Evolutionary conservation across 2,113 vertebrate genomes (phyloP).

Genomic region (Urocitellus parryii): DNA sequence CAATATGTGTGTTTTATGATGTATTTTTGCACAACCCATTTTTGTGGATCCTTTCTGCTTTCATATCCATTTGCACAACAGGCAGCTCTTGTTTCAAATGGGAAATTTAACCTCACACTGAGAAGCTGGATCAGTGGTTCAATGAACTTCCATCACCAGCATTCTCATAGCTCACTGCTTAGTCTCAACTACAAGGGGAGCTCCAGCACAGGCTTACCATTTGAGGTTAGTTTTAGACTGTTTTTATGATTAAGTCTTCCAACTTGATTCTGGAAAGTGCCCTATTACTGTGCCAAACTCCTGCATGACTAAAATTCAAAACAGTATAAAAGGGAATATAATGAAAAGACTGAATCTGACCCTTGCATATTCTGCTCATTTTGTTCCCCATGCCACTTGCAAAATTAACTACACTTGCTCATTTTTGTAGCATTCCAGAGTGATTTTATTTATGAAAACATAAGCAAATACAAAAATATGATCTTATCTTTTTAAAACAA

Average conservation of each 20-base stretch:
- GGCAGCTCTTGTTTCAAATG: background rate
- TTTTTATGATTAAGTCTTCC: background rate
- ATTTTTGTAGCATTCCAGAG: background rate
- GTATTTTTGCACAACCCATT: background rate
- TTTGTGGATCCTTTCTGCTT: background rate
- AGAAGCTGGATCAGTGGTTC: background rate
- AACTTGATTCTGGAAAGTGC: no score
- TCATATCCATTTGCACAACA: background rate
- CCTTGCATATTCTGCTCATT: background rate
- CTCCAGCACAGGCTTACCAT: background rate
- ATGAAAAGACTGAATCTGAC: background rate
- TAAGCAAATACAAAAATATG: background rate
- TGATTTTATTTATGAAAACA: conserved; percentile 10
- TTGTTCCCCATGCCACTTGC: background rate
- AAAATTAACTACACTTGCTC: background rate
- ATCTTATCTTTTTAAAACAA: background rate
- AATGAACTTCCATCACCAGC: background rate
- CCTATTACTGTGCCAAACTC: background rate
- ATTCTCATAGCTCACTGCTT: background rate
- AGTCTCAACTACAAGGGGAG: background rate
- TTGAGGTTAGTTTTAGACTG: background rate
- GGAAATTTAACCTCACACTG: background rate
- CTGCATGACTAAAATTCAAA: background rate
- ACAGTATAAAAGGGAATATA: background rate
- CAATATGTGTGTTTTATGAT: background rate